These are phyloP conservation scores for Eupelmus urozonus DNA, from an alignment of 2,888 invertebrate species.

Conservation along the genomic window DNA sequence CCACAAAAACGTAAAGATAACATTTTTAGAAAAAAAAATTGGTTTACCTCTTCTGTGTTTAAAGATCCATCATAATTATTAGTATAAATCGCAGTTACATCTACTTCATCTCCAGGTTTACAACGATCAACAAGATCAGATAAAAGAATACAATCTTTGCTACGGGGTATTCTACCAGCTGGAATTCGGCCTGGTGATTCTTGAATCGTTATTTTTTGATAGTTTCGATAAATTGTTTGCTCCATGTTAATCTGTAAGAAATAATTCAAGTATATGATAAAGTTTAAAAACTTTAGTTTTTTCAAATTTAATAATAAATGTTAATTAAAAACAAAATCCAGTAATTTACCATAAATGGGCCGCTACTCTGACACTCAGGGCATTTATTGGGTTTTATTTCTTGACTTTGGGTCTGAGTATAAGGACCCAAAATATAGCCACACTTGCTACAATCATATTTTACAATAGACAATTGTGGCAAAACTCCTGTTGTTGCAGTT, in stretches of 20 bases:
- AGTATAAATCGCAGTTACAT: constrained; percentile 95
- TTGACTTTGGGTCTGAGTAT: constrained; percentile 93
- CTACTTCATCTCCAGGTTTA: constrained; percentile 99
- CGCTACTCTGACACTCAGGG: constrained; percentile 97
- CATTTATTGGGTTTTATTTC: constrained; percentile 98
- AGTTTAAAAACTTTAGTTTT: constrained; percentile 54
- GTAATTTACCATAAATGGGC: constrained; percentile 93
- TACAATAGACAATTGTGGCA: constrained; percentile 96
- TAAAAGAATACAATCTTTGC: constrained; percentile 96
- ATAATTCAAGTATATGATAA: no score
- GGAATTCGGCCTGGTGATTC: constrained; percentile 99
- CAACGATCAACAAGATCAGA: constrained; percentile 97
- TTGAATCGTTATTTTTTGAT: constrained; percentile 97
- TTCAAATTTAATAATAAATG: neutral
- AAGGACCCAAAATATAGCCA: constrained; percentile 96
- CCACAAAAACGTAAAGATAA: neutral
- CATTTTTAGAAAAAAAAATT: neutral
- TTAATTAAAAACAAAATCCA: no score
- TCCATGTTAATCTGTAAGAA: constrained; percentile 94
- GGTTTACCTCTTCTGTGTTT: constrained; percentile 90
- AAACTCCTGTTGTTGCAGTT: constrained; percentile 94
- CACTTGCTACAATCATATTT: constrained; percentile 99
- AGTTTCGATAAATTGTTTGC: constrained; percentile 98
- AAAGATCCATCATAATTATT: constrained; percentile 98
- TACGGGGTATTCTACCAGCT: constrained; percentile 97